Conservation (phyloP, 2,888 invertebrate species). For the Eugnorisma glareosa region DNA sequence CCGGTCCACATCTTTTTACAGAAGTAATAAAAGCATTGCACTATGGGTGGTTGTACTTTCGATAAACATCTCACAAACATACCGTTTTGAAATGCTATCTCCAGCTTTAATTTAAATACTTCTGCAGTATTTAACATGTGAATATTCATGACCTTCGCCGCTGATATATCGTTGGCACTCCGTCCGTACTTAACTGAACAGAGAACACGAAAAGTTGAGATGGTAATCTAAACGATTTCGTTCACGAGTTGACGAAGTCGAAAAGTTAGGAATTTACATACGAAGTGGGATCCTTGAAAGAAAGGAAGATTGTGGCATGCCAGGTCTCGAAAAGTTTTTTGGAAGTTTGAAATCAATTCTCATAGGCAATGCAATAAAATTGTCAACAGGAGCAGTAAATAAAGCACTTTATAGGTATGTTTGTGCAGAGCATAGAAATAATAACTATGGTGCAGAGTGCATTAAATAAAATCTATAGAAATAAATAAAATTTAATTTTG, state of each 20-base stretch:
- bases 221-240: conserved; percentile 44
- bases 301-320: background rate
- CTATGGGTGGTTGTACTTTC: background rate
- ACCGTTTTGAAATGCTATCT: background rate
- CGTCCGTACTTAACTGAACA: conserved; percentile 4
- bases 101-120: conserved; percentile 22
- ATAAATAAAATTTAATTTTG: too few relatives aligned
- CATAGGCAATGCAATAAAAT: background rate
- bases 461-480: too few relatives aligned
- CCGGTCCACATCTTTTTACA: too few relatives aligned
- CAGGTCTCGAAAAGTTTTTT: background rate
- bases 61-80: background rate
- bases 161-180: conserved; percentile 33
- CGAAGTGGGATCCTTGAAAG: background rate
- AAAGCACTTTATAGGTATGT: too few relatives aligned
- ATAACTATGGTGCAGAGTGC: too few relatives aligned
- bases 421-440: too few relatives aligned
- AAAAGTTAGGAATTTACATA: conserved; percentile 24
- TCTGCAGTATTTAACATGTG: conserved; percentile 28
- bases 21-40: background rate
- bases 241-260: conserved; percentile 34
- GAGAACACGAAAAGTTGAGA: conserved; percentile 40
- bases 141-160: conserved; percentile 45
- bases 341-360: background rate
- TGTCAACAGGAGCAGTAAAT: too few relatives aligned